Base-by-base conservation (phyloP, 2,113 vertebrate species). In the Coryphaenoides rupestris region DNA sequence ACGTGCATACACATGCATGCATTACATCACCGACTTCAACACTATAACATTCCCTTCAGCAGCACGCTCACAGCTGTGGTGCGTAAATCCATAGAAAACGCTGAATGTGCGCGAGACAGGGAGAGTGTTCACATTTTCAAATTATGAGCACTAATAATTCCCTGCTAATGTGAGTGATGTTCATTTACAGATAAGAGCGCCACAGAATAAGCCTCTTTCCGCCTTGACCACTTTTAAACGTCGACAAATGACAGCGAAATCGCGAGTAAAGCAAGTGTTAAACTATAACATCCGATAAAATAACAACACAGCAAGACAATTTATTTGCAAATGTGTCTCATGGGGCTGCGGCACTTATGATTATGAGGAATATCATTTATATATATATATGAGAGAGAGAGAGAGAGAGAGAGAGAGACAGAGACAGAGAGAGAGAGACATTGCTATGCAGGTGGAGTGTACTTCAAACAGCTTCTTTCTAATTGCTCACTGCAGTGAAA, bases 241-340 rank as follows among this genome's bases (percentile, higher is more conserved):
- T 21, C 54, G 63, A 19, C 2, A 70, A 77, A 79, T 84, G 78
- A 86, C 76, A 72, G 74, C 70, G 76, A 79, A 86, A 83, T 86
- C 77, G 72, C 72, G 52, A 82, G 1, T 16, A 87, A 83, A 69
- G 77, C 59, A 78, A 84, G 73, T 60, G 69, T 9, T 40, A 66
- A 56, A 69, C 63, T 66, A 69, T 60, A 82, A 72, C 69, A 68
- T 69, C 50, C 64, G 57, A 75, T 79, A 81, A 83, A 87, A 88
- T 85, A 82, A 72, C 71, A 77, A 62, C 85, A 72, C 71, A 77
- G 66, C 85, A 81, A n/a, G 77, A 87, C 86, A 87, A 89, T 90
- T 86, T 86, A 89, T 70, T 89, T 84, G 86, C 86, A 87, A 87
- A 90, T 89, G 80, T 65, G 78, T 60, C 69, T 77, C 81, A 84